A percentile compares a stretch with the other conserved stretches of the same genome.
Conservation (phyloP, 1,140 invertebrate species). For the Gonatopus flavifemur region DNA sequence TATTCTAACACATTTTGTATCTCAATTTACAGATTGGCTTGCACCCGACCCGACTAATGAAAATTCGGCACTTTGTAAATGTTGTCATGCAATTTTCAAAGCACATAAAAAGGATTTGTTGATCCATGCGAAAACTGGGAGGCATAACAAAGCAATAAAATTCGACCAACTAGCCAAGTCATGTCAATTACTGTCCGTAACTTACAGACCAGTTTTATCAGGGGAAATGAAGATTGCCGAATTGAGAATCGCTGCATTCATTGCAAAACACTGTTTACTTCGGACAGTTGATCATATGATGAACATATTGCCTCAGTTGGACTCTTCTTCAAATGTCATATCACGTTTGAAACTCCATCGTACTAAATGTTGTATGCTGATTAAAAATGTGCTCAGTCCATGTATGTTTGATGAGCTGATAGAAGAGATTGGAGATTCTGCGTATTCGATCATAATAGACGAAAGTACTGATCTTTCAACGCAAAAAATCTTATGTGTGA, state of each 20-base stretch:
- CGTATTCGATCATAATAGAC: too few species aligned
- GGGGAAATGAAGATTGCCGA: slow-evolving; percentile 43
- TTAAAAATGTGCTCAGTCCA: too few species aligned
- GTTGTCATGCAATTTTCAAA: background rate
- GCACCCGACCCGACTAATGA: slow-evolving; percentile 1
- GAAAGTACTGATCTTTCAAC: slow-evolving; percentile 40
- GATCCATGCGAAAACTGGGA: slow-evolving; percentile 3
- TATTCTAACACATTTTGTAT: background rate
- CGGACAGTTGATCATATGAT: slow-evolving; percentile 38
- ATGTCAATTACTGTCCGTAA: too few species aligned
- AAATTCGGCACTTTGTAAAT: background rate
- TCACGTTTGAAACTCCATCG: slow-evolving; percentile 36
- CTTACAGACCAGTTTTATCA: slow-evolving; percentile 4
- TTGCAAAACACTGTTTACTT: slow-evolving; percentile 43
- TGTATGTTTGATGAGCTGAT: too few species aligned
- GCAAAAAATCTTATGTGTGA: slow-evolving; percentile 37
- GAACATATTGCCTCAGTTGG: slow-evolving; percentile 26
- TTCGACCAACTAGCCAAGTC: too few species aligned
- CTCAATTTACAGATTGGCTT: slow-evolving; percentile 6
- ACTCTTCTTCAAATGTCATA: slow-evolving; percentile 26
- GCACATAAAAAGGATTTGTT: slow-evolving; percentile 10
- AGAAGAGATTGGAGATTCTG: too few species aligned
- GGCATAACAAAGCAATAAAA: slow-evolving; percentile 4
- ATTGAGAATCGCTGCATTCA: too few species aligned
- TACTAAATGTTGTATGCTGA: too few species aligned